A percentile compares a stretch with the other conserved stretches of the same genome.
phyloP scores from a whole-genome alignment of 2,888 invertebrate genomes.

The Brachyptera putata region DNA sequence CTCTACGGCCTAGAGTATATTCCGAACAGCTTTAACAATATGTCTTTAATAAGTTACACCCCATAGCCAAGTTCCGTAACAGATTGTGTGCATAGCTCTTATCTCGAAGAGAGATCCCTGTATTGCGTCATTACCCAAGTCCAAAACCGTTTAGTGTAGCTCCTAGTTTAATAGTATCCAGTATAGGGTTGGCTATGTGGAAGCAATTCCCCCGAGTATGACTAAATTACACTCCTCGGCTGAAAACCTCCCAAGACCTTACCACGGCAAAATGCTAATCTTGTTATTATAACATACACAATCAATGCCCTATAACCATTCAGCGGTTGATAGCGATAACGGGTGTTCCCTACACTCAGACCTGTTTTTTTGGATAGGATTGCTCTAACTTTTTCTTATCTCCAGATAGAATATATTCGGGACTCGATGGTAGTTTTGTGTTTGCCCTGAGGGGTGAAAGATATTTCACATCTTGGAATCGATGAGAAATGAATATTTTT shows the following conservation, averaged over 20 bases:
- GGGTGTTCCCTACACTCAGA: no score
- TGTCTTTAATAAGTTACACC: slow-evolving; percentile 3
- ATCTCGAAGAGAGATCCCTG: slow-evolving; percentile 3
- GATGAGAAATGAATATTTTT: slow-evolving; percentile 1
- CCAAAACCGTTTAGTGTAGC: slow-evolving; percentile 21
- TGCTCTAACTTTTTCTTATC: not conserved
- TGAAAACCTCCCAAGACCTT: not conserved
- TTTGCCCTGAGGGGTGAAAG: not conserved
- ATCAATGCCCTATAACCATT: slow-evolving; percentile 9
- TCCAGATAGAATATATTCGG: not conserved
- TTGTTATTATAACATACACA: not conserved
- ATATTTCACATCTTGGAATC: not conserved
- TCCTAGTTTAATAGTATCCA: not conserved
- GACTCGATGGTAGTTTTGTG: slow-evolving; percentile 2
- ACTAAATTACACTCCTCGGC: not conserved
- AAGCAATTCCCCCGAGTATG: slow-evolving; percentile 3
- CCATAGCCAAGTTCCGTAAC: not conserved
- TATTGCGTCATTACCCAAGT: slow-evolving; percentile 19
- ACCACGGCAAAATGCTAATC: not conserved
- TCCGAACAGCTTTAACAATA: not conserved
- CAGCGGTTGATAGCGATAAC: not conserved
- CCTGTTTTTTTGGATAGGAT: no score
- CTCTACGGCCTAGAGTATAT: no score
- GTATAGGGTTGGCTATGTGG: not conserved
- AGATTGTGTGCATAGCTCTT: slow-evolving; percentile 9